Evolutionary conservation across 2,888 invertebrate species (phyloP).

Genomic region (Anaspis maculata): DNA sequence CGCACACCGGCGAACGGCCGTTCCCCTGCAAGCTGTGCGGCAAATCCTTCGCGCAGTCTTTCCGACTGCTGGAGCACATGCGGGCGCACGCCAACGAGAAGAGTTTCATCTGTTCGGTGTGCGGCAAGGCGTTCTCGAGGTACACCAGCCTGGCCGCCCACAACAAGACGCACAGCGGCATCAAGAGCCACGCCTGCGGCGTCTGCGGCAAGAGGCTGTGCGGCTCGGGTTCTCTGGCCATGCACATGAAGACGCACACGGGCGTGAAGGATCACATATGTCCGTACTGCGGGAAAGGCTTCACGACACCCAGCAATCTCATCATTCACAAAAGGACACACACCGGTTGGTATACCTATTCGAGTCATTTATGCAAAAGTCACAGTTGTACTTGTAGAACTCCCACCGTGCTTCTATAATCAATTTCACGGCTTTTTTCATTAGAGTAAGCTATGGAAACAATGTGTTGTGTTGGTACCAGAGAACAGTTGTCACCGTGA

Average conservation of each 20-base stretch:
- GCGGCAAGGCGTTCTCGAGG: slow-evolving; percentile 39
- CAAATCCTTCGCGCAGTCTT: slow-evolving; percentile 37
- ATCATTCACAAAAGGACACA: slow-evolving; percentile 39
- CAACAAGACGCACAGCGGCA: slow-evolving; percentile 37
- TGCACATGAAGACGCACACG: slow-evolving; percentile 47
- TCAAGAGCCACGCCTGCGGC: slow-evolving; percentile 37
- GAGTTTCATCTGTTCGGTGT: slow-evolving; percentile 37
- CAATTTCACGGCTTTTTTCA: no score
- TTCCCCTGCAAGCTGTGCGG: slow-evolving; percentile 39
- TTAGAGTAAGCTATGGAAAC: no score
- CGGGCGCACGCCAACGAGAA: slow-evolving; percentile 39
- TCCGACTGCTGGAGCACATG: slow-evolving; percentile 38
- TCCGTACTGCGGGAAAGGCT: slow-evolving; percentile 39
- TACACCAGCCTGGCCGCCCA: slow-evolving; percentile 38
- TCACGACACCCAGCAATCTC: slow-evolving; percentile 38
- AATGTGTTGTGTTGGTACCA: no score
- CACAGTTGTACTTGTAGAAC: no score
- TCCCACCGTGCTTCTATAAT: no score
- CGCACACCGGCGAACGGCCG: slow-evolving; percentile 41
- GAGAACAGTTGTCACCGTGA: no score
- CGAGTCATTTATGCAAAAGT: neutral
- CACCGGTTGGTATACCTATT: slow-evolving; percentile 31
- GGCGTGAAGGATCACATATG: slow-evolving; percentile 39
- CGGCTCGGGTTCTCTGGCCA: slow-evolving; percentile 37
- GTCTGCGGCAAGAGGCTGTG: slow-evolving; percentile 42